Base-by-base conservation (phyloP, 2,888 invertebrate genomes). In the Mesorhabditis spiculigera region DNA sequence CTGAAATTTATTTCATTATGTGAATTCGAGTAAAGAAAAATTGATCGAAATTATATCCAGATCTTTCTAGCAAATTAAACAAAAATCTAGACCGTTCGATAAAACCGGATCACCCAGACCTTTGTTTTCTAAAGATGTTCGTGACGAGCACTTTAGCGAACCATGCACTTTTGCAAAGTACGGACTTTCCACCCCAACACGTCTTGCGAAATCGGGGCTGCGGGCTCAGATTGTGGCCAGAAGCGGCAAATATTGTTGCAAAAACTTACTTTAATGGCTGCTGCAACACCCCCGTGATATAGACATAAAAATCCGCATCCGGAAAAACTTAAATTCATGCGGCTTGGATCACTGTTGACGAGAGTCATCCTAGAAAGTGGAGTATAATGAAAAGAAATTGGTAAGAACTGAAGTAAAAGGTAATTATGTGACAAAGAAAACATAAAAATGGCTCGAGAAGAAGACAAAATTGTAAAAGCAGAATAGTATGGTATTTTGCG, bases 241-340 rank as follows among this genome's bases (percentile, higher is more conserved):
- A 28, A 28, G 28, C 28, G 28, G 28, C 28, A 28, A 28, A 28
- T 28, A 28, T 28, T 28, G 28, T 28, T 28, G 28, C 28, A 28
- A 28, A 28, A 28, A 28, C 58, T 42, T 50, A 72, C 94, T 86
- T 93, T 92, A 86, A 99, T 92, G 88, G 97, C 97, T 78, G 93
- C 93, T 8, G 95, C 95, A 70, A 97, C 98, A 80, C 98, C 98
- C 81, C 97, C 93, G 89, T 98, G 97, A 88, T 99, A 99, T 85
- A 99, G 94, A 83, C 98, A 97, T 82, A 98, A 90, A 88, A 98
- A 98, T 80, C 98, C 98, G 89, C 98, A 98, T 80, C 98, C 98
- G 87, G 97, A 95, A 87, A 98, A 97, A 78, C 96, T 96, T 86
- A 98, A 85, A 69, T 84, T 82, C 79, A 84, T 82, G 10, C 58